Conservation (phyloP, 2,888 invertebrate species). For the Synergus umbraculus region DNA sequence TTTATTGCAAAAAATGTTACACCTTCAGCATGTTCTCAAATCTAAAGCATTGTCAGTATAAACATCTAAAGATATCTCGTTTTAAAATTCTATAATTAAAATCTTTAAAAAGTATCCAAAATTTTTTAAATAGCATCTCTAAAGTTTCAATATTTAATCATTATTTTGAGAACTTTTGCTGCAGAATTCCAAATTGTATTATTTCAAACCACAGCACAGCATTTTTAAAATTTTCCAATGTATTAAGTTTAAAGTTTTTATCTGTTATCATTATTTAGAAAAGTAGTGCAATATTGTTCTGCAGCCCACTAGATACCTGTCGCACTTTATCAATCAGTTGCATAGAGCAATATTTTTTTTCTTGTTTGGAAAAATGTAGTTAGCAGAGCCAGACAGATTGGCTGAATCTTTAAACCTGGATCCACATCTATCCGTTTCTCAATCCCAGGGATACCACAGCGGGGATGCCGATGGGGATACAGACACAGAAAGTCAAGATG, state of each 20-base stretch:
- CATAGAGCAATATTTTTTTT: slow-evolving; percentile 52
- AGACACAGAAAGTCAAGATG: slow-evolving; percentile 69
- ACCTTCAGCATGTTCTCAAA: not conserved
- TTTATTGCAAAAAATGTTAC: not conserved
- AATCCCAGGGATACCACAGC: slow-evolving; percentile 72
- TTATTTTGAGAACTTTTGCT: not conserved
- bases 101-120: too few relatives aligned
- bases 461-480: slow-evolving; percentile 45
- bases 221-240: not conserved
- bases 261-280: not conserved
- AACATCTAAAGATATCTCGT: not conserved
- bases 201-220: not conserved
- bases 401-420: slow-evolving; percentile 72
- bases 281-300: not conserved
- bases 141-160: too few relatives aligned
- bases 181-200: not conserved
- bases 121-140: too few relatives aligned
- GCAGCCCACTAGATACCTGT: not conserved
- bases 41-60: not conserved
- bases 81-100: too few relatives aligned
- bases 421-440: slow-evolving; percentile 75
- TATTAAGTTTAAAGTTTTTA: too few relatives aligned
- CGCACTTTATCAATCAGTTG: not conserved
- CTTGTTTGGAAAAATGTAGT: slow-evolving; percentile 62
- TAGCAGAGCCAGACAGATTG: slow-evolving; percentile 65